Conservation (phyloP, 1,140 invertebrate species). For the Magallana gigas region DNA sequence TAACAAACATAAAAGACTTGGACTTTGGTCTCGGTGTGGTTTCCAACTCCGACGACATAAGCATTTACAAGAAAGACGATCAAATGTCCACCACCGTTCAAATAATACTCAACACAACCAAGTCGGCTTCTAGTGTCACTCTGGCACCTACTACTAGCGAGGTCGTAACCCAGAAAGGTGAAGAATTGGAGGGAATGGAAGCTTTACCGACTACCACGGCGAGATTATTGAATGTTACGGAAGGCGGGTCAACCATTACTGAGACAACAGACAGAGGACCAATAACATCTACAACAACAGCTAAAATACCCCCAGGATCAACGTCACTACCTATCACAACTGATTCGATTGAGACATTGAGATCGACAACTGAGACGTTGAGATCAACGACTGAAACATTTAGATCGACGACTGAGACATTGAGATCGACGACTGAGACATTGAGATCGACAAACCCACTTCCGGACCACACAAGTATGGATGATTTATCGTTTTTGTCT, state of each 20-base stretch:
- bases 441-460: background rate
- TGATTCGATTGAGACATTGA: background rate
- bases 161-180: background rate
- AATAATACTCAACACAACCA: background rate
- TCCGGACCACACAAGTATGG: background rate
- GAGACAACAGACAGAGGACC: background rate
- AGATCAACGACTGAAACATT: background rate
- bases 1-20: conserved; percentile 6
- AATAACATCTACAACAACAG: background rate
- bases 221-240: background rate
- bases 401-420: background rate
- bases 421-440: background rate
- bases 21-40: background rate
- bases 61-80: conserved; percentile 3
- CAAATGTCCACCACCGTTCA: background rate
- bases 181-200: background rate
- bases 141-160: background rate
- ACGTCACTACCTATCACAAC: too few species aligned
- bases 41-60: conserved; percentile 4
- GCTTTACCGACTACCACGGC: background rate
- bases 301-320: background rate
- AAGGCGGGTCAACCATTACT: too few species aligned
- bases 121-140: background rate
- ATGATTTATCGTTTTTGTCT: conserved; percentile 7
- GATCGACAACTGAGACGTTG: background rate